Percentiles rank a stretch among this genome's conserved stretches.
These are phyloP conservation scores for Okapia johnstoni DNA, from an alignment of 2,113 vertebrate species.

Conservation along the genomic window DNA sequence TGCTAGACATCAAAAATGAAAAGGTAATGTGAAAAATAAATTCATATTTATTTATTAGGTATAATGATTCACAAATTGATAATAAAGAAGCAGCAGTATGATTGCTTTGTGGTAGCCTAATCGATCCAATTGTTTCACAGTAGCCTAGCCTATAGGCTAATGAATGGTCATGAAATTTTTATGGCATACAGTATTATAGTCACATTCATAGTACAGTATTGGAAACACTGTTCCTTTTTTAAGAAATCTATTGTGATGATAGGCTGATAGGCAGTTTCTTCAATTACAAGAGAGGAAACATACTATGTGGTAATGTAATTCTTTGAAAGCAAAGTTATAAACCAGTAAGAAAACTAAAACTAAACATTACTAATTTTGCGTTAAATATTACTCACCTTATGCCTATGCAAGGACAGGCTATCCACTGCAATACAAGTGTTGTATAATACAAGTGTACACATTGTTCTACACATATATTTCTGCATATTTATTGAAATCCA, in stretches of 20 bases:
- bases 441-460: not conserved
- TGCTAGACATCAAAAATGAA: not conserved
- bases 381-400: not conserved
- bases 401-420: not conserved
- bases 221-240: not conserved
- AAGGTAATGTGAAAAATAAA: not conserved
- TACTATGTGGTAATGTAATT: not conserved
- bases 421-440: not conserved
- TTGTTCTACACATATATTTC: not conserved
- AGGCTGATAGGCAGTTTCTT: not conserved
- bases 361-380: not conserved
- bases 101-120: not conserved
- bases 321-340: not conserved
- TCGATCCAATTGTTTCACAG: not conserved
- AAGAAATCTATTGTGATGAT: not conserved
- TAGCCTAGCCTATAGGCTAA: not conserved
- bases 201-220: not conserved
- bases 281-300: not conserved
- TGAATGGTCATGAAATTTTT: not conserved
- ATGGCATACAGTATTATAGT: not conserved
- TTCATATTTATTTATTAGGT: not conserved
- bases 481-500: not conserved
- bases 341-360: not conserved
- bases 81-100: not conserved
- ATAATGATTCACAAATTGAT: not conserved